Percentiles rank a stretch among this genome's conserved stretches.
Evolutionary conservation across 2,888 invertebrate species (phyloP).

Genomic region (Seira musarum): DNA sequence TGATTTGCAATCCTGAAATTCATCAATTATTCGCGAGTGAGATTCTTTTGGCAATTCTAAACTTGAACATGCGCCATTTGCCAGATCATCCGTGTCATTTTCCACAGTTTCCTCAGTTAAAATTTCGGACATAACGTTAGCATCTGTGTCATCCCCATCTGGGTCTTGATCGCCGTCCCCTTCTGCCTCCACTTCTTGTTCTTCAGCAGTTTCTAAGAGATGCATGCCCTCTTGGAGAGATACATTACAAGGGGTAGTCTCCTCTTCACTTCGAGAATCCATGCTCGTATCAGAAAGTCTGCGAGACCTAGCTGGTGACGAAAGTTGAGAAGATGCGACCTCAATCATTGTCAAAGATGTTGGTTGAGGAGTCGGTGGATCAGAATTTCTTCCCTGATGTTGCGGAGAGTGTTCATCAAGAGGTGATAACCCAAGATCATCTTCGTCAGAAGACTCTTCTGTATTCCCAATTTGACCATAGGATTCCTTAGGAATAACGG

Average conservation of each 20-base stretch:
- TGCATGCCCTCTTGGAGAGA: conserved; percentile 62
- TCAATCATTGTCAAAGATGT: conserved; percentile 67
- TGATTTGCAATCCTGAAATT: conserved; percentile 56
- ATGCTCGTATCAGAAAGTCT: conserved; percentile 68
- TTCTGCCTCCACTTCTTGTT: conserved; percentile 46
- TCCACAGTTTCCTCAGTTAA: conserved; percentile 38
- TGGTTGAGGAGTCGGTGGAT: conserved; percentile 67
- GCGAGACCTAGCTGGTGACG: conserved; percentile 67
- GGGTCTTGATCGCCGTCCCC: conserved; percentile 22
- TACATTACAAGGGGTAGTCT: conserved; percentile 67
- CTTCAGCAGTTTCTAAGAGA: conserved; percentile 53
- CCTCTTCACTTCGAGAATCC: conserved; percentile 69
- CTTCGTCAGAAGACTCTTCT: conserved; percentile 88
- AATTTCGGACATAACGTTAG: conserved; percentile 59
- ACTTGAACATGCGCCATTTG: conserved; percentile 9
- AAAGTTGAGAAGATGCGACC: conserved; percentile 62
- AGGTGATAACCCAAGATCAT: conserved; percentile 86
- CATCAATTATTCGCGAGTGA: conserved; percentile 43
- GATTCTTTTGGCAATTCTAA: conserved; percentile 38
- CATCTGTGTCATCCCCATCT: conserved; percentile 56
- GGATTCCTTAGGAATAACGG: conserved; percentile 52
- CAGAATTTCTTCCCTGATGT: conserved; percentile 63
- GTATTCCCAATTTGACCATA: conserved; percentile 70
- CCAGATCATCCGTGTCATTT: conserved; percentile 17
- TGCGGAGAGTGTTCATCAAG: conserved; percentile 77